Evolutionary conservation across 2,113 vertebrate species (phyloP), one percentile per base, ranked within the genome.

Genomic region (Hydrolagus affinis): DNA sequence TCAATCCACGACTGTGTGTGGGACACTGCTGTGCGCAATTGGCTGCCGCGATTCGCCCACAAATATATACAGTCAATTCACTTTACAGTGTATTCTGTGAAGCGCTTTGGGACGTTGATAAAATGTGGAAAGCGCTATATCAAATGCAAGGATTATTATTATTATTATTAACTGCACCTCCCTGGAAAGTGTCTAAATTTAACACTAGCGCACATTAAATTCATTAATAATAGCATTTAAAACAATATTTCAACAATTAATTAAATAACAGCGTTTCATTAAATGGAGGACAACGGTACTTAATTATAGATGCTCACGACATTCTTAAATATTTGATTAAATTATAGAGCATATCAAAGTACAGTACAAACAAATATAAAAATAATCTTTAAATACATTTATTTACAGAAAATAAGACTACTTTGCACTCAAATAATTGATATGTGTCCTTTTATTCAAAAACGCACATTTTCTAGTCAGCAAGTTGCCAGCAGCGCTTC

Each of bases 361-460:
- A 75, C 32, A 75, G 21, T 66, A 30, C 17, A 28, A 66, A 4
- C 23, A 68, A 80, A 80, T 9, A 62, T 3, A 83, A 83, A 8
- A 83, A 44, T 44, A 44, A 83, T 19, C 4, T 56, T 73, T 78
- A 56, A 78, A 78, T 60, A 62, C n/a, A n/a, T 11, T 62, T 83
- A 66, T 30, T 68, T 62, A 68, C 14, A 28, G 2, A 59, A 64
- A 80, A 80, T 25, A 9, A 19, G 19, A 25, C 57, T 23, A 12
- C 23, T 83, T 30, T 66, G 59, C 15, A 64, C 30, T 83, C 30
- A 23, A 83, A n/a, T n/a, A 62, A 4, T 23, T 4, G 23, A 19
- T 32, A 19, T 1, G 17, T 74, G 32, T 19, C 30, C 30, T 56
- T 14, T 21, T 74, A 19, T 56, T 9, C 1, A 74, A 19, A 74